Conservation (phyloP, 2,888 invertebrate species). For the Luffia ferchaultella region DNA sequence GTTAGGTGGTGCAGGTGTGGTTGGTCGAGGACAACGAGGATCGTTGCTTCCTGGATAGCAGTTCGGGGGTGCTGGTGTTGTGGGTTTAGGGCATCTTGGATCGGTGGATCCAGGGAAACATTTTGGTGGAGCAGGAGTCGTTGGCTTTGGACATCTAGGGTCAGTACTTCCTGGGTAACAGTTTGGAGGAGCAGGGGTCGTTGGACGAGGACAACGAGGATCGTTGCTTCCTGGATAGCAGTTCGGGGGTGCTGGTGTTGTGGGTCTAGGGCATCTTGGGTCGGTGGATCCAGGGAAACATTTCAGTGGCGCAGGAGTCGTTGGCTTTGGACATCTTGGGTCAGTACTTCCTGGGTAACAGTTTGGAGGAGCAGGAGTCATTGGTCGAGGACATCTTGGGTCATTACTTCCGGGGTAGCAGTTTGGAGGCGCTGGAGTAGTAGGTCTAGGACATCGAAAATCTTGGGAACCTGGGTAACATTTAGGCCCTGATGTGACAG, state of each 20-base stretch:
- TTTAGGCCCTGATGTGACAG: constrained; percentile 26
- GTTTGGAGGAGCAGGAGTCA: constrained; percentile 10
- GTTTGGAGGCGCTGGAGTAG: constrained; percentile 21
- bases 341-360: constrained; percentile 28
- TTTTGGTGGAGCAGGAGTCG: constrained; percentile 16
- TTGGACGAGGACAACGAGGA: constrained; percentile 31
- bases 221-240: constrained; percentile 35
- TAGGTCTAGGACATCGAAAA: constrained; percentile 24
- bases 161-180: constrained; percentile 33
- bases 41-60: constrained; percentile 32
- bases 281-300: constrained; percentile 22
- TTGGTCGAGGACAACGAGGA: constrained; percentile 24
- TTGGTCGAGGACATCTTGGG: constrained; percentile 22
- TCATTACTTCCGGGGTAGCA: constrained; percentile 29
- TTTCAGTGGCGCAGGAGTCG: constrained; percentile 13
- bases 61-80: constrained; percentile 19
- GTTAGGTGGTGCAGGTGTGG: constrained; percentile 13
- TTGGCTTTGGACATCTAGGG: constrained; percentile 25
- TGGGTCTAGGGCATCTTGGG: constrained; percentile 18
- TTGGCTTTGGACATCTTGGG: constrained; percentile 27
- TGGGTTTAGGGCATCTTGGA: constrained; percentile 22
- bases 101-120: constrained; percentile 24
- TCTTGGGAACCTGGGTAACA: constrained; percentile 17
- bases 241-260: constrained; percentile 17
- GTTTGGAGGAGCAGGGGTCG: constrained; percentile 23